A percentile compares a stretch with the other conserved stretches of the same genome.
Conservation (phyloP, 2,797 vertebrate genomes). For the Poeciliopsis turneri region DNA sequence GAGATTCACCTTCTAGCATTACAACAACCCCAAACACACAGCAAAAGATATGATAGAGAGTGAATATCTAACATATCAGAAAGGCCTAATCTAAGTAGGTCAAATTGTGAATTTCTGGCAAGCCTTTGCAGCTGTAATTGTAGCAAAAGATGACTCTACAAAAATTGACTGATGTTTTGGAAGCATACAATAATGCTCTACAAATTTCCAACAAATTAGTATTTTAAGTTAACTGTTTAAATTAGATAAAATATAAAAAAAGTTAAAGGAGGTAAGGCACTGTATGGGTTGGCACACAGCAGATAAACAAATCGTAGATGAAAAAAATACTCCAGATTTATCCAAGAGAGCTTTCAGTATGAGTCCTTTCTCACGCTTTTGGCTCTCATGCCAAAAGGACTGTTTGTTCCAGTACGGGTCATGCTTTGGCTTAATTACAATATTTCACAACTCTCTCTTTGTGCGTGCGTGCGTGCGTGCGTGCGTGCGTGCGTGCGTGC, state of each 20-base stretch:
- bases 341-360: not conserved
- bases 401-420: not conserved
- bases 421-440: conserved; percentile 1
- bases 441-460: not conserved
- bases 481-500: not conserved
- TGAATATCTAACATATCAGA: not conserved
- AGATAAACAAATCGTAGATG: not conserved
- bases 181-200: not conserved
- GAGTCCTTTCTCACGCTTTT: not conserved
- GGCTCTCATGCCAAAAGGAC: not conserved
- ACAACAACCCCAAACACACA: not conserved
- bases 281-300: not conserved
- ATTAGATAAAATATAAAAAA: not conserved
- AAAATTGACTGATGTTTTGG: not conserved
- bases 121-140: not conserved
- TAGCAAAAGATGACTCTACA: not conserved
- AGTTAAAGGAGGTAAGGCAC: not conserved
- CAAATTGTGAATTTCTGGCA: not conserved
- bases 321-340: not conserved
- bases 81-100: not conserved
- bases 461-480: not conserved
- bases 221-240: not conserved
- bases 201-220: not conserved
- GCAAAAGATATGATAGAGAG: not conserved
- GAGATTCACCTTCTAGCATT: not conserved